A percentile compares a stretch with the other conserved stretches of the same genome.
Conservation (phyloP, 2,888 invertebrate species). For the Tachystola acroxantha region DNA sequence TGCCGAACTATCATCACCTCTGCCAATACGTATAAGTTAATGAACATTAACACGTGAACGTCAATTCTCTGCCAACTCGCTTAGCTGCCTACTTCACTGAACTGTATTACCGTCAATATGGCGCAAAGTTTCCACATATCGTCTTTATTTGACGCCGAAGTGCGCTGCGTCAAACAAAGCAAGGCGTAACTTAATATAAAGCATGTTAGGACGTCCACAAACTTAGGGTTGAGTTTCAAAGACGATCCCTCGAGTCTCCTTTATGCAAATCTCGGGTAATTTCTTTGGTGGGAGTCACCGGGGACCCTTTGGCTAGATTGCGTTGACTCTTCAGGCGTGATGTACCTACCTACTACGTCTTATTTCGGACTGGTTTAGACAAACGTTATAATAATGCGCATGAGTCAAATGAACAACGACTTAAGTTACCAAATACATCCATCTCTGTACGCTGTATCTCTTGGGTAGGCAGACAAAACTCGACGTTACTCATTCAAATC, state of each 20-base stretch:
- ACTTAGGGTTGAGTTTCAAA: conserved; percentile 63
- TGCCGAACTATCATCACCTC: too few species aligned
- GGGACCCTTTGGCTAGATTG: conserved; percentile 62
- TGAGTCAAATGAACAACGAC: too few species aligned
- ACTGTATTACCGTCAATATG: conserved; percentile 11
- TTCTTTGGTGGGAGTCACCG: conserved; percentile 65
- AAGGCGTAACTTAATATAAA: conserved; percentile 60
- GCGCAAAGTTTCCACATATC: conserved; percentile 30
- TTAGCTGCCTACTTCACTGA: neutral
- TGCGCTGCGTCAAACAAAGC: conserved; percentile 43
- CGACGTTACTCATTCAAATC: too few species aligned
- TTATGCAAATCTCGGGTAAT: conserved; percentile 72
- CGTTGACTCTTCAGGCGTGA: conserved; percentile 56
- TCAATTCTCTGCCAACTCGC: neutral
- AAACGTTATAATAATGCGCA: too few species aligned
- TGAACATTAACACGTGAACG: neutral
- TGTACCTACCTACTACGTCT: conserved; percentile 37
- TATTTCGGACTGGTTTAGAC: conserved; percentile 21
- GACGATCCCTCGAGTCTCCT: conserved; percentile 64
- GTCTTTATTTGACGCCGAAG: conserved; percentile 37
- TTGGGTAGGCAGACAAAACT: too few species aligned
- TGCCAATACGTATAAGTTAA: too few species aligned
- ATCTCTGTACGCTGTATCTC: too few species aligned
- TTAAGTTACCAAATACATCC: too few species aligned
- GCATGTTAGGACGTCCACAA: conserved; percentile 62